Evolutionary conservation across 2,797 vertebrate species (phyloP).

Genomic region (Botia almorhae): DNA sequence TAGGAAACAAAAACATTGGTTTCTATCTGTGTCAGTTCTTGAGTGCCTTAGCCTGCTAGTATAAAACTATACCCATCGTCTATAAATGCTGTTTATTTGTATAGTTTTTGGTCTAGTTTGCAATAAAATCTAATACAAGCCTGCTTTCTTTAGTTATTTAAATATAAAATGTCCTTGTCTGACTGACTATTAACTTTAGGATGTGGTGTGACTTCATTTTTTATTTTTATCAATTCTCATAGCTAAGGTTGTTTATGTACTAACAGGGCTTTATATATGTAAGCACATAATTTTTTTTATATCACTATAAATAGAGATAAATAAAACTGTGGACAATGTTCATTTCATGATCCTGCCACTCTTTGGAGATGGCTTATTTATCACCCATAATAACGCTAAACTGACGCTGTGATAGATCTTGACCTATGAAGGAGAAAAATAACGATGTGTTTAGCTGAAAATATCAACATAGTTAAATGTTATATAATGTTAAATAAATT

Average conservation of each 20-base stretch:
- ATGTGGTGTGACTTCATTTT: too few species aligned
- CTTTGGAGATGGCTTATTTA: too few species aligned
- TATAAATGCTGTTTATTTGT: slow-evolving; percentile 52
- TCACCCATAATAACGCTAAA: not conserved
- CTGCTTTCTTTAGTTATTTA: not conserved
- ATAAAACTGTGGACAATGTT: too few species aligned
- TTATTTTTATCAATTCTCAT: too few species aligned
- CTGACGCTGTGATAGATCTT: not conserved
- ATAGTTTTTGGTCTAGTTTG: slow-evolving; percentile 56
- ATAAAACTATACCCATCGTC: slow-evolving; percentile 31
- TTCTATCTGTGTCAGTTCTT: slow-evolving; percentile 2
- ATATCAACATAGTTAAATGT: not conserved
- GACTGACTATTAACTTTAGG: not conserved
- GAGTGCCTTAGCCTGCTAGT: slow-evolving; percentile 45
- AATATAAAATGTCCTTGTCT: not conserved
- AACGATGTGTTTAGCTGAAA: not conserved
- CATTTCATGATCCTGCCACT: too few species aligned
- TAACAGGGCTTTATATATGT: too few species aligned
- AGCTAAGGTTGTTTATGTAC: too few species aligned
- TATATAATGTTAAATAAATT: too few species aligned
- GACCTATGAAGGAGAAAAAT: not conserved
- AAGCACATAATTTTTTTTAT: too few species aligned
- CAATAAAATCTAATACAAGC: slow-evolving; percentile 50
- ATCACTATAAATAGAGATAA: too few species aligned
- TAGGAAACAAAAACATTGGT: too few species aligned